phyloP scores from a whole-genome alignment of 2,113 vertebrate genomes.

The Gila orcuttii region DNA sequence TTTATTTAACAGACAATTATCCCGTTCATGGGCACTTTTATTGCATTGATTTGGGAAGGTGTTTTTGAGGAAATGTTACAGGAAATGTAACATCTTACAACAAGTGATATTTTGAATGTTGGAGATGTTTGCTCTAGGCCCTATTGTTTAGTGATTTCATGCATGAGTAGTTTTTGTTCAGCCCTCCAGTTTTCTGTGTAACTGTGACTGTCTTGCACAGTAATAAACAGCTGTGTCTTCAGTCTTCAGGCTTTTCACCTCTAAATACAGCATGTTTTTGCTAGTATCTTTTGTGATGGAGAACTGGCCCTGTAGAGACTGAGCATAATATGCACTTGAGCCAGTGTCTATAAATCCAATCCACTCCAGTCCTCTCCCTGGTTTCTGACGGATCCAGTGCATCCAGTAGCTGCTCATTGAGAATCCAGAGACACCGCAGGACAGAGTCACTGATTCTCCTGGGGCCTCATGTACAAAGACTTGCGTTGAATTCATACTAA shows the following conservation, averaged over 20 bases:
- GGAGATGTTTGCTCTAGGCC: too few species aligned
- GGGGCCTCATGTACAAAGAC: too few species aligned
- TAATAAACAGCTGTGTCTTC: too few species aligned
- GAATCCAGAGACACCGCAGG: slow-evolving; percentile 44
- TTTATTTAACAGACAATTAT: too few species aligned
- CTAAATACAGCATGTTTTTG: background rate
- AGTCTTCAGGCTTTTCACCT: too few species aligned
- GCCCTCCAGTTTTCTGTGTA: background rate
- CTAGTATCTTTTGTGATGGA: slow-evolving; percentile 7
- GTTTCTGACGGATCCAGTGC: slow-evolving; percentile 32
- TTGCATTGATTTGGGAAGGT: too few species aligned
- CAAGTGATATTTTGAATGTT: too few species aligned
- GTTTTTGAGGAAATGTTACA: too few species aligned
- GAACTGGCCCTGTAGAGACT: slow-evolving; percentile 24
- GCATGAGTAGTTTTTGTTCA: slow-evolving; percentile 32
- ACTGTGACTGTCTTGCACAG: background rate
- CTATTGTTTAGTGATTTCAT: too few species aligned
- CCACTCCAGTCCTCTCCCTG: slow-evolving; percentile 38
- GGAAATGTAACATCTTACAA: too few species aligned
- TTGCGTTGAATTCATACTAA: too few species aligned
- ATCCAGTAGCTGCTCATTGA: background rate
- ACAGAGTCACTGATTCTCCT: slow-evolving; percentile 47
- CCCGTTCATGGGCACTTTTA: too few species aligned
- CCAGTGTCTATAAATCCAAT: background rate
- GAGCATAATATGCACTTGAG: background rate